These are phyloP conservation scores for Amiota communis DNA, from an alignment of 2,888 invertebrate genomes.

Conservation along the genomic window DNA sequence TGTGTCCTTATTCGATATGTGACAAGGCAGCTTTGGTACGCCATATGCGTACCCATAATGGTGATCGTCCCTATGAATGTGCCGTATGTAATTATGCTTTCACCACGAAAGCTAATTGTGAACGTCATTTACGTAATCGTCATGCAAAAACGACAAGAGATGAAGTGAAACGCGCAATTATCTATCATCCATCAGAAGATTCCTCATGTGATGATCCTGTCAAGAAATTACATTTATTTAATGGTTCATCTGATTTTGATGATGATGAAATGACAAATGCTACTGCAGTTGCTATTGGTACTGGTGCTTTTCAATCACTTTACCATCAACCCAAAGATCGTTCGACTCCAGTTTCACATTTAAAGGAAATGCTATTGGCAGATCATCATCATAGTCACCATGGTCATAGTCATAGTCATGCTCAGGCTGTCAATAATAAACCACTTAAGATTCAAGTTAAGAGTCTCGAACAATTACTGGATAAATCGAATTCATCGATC, in stretches of 20 bases:
- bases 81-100: slow-evolving; percentile 96
- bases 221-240: slow-evolving; percentile 75
- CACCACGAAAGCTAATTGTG: slow-evolving; percentile 97
- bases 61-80: slow-evolving; percentile 95
- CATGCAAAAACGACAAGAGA: slow-evolving; percentile 90
- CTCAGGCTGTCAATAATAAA: slow-evolving; percentile 56
- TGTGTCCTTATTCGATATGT: slow-evolving; percentile 88
- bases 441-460: slow-evolving; percentile 78
- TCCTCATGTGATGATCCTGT: slow-evolving; percentile 83
- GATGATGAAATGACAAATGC: slow-evolving; percentile 26
- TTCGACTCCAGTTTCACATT: slow-evolving; percentile 73
- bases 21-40: slow-evolving; percentile 94
- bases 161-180: slow-evolving; percentile 90
- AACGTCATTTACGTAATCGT: slow-evolving; percentile 92
- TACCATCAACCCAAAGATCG: slow-evolving; percentile 66
- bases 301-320: slow-evolving; percentile 44
- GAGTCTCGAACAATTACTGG: slow-evolving; percentile 77
- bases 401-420: neutral
- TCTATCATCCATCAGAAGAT: slow-evolving; percentile 90
- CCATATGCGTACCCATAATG: slow-evolving; percentile 95
- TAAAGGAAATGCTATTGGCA: slow-evolving; percentile 74
- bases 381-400: slow-evolving; percentile 41
- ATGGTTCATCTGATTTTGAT: slow-evolving; percentile 73
- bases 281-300: slow-evolving; percentile 19
- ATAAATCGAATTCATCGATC: slow-evolving; percentile 52